Base-by-base conservation (phyloP, 2,113 vertebrate species). In the Columbina picui region DNA sequence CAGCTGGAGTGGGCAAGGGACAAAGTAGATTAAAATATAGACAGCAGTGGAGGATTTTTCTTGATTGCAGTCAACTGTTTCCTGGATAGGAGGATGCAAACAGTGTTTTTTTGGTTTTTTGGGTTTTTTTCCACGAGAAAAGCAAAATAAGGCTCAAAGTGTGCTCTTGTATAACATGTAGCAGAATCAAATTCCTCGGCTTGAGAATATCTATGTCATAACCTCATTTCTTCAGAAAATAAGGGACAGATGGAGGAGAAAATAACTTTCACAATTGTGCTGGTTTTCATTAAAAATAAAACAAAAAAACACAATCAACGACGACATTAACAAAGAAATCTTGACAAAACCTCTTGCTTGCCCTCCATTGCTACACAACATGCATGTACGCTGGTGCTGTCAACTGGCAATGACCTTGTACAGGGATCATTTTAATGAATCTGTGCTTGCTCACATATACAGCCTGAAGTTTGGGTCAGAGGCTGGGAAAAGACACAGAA, bases 161-260 rank as follows among this genome's bases (percentile, higher is more conserved):
- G 0, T 61, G 45, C 19, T 29, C 45, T 88, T 91, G 23, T 39
- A 26, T 57, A 82, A 60, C 30, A 68, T 26, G 16, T 9, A 56
- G 61, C 8, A 83, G 14, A 76, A 69, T 21, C 26, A 73, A 69
- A 83, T 52, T 65, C 34, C 75, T 68, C 50, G 22, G 26, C 57
- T 61, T 43, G 53, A 64, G 78, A 68, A 30, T 84, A 80, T 67
- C 82, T 88, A 6, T 84, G 65, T 71, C 70, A 92, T 79, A 85
- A 92, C 23, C 67, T 94, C 38, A 59, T 90, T 94, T 94, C 53
- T 85, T 90, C 26, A 82, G 49, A 85, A 92, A 79, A 65, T 77
- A 43, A 61, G 36, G 9, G 74, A 78, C 39, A 74, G 74, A 93
- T 89, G 74, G 43, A 18, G 21, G 8, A 95, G 26, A 71, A 53